A percentile compares a stretch with the other conserved stretches of the same genome.
phyloP scores from a whole-genome alignment of 1,140 invertebrate genomes.

The Ooceraea biroi region DNA sequence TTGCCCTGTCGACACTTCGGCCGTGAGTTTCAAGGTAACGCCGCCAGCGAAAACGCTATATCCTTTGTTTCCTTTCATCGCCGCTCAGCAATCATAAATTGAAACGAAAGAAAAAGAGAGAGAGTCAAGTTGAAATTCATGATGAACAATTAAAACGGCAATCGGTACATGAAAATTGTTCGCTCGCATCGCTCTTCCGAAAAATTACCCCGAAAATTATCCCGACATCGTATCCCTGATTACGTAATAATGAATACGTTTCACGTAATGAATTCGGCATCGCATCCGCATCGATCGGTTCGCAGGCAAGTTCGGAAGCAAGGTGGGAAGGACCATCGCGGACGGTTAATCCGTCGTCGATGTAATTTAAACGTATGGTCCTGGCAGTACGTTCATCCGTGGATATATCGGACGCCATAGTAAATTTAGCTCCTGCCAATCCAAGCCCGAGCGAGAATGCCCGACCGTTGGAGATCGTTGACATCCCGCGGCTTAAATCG shows the following conservation, averaged over 20 bases:
- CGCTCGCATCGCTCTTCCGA: background rate
- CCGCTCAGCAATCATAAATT: background rate
- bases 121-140: background rate
- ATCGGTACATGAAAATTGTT: background rate
- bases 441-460: conserved; percentile 1
- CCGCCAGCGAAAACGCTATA: background rate
- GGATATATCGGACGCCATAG: conserved; percentile 35
- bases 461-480: conserved; percentile 33
- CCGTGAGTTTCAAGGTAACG: conserved; percentile 46
- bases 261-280: background rate
- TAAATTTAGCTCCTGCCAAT: conserved; percentile 53
- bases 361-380: conserved; percentile 47
- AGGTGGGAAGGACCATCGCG: background rate
- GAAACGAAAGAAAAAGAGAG: background rate
- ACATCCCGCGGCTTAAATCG: conserved; percentile 52
- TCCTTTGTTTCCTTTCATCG: conserved; percentile 1
- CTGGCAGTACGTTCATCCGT: conserved; percentile 32
- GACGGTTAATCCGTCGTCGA: conserved; percentile 3
- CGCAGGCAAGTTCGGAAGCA: background rate
- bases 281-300: background rate
- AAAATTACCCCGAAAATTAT: background rate
- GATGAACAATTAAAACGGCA: too few relatives aligned
- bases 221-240: background rate
- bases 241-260: background rate
- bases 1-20: conserved; percentile 11